Percentiles rank a stretch among this genome's conserved stretches.
These are phyloP conservation scores for Erebia palarica DNA, from an alignment of 2,888 invertebrate genomes.

Conservation along the genomic window DNA sequence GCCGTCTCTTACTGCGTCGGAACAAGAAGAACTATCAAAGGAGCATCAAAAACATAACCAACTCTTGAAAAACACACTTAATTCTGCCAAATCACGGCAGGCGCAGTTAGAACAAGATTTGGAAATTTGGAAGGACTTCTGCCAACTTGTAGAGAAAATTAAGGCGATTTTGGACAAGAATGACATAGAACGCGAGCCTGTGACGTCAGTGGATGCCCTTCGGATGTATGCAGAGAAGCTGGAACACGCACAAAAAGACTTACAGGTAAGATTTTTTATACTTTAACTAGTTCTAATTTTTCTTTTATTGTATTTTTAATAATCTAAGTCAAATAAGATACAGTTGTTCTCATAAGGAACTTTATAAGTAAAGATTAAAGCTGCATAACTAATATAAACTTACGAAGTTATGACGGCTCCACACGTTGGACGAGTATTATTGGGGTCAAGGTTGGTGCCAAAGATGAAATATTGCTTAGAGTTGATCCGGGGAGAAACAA, in stretches of 20 bases:
- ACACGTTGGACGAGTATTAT: background rate
- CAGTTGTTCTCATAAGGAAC: no score
- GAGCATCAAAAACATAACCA: conserved; percentile 92
- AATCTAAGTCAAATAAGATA: background rate
- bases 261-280: conserved; percentile 83
- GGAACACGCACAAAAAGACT: conserved; percentile 87
- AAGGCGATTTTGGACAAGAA: conserved; percentile 88
- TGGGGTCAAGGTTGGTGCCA: background rate
- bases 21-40: conserved; percentile 91
- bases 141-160: conserved; percentile 89
- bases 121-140: conserved; percentile 93
- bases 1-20: conserved; percentile 90
- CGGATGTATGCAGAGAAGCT: conserved; percentile 92
- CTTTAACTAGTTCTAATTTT: background rate
- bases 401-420: no score
- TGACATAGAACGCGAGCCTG: conserved; percentile 89
- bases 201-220: conserved; percentile 90
- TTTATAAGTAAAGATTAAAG: background rate
- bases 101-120: conserved; percentile 91
- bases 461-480: no score
- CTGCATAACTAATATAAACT: background rate
- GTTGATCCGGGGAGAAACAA: background rate
- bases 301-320: background rate
- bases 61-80: conserved; percentile 90
- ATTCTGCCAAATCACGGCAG: conserved; percentile 91